Base-by-base conservation (phyloP, 2,888 invertebrate genomes). In the Sepiola atlantica region DNA sequence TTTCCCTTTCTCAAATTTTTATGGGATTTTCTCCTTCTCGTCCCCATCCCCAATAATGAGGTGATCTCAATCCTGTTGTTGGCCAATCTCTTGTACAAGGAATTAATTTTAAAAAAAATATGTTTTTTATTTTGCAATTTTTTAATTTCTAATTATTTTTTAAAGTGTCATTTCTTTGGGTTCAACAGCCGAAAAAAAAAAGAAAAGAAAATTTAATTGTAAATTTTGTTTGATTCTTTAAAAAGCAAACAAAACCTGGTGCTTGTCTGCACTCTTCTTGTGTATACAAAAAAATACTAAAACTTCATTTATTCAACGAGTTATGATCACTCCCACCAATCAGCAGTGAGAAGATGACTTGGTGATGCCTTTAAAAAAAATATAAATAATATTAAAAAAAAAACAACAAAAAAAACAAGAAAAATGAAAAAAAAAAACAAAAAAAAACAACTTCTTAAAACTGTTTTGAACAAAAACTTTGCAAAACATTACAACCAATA, bases 301-400 rank as follows among this genome's bases (percentile, higher is more conserved):
- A 77, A n/a, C 77, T 77, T 77, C 77, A 77, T 77, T 77, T 77
- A 77, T 77, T 77, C 77, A 77, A 77, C 77, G 77, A 77, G 77
- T 77, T 77, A 77, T 77, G n/a, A 77, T 77, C 77, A 77, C 77
- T 77, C n/a, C 77, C 77, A 77, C 77, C 92, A 92, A 92, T 45
- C 92, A 92, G 92, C 55, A 92, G 92, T 92, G 45, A 92, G n/a
- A 92, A n/a, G 55, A 92, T 92, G 92, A 92, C 92, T 92, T 92
- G 45, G 92, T 92, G 92, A 92, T 92, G 54, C 92, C 55, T 92
- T 92, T 92, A n/a, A 92, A 92, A 92, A 55, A 45, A 92, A 92
- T n/a, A 18, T 1, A n/a, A 77, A 32, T 90, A 28, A 32, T 90
- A 90, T 24, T 90, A 4, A 90, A 90, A 90, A 20, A 18, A n/a